phyloP scores from a whole-genome alignment of 2,113 vertebrate species.

The Tamias sibiricus region DNA sequence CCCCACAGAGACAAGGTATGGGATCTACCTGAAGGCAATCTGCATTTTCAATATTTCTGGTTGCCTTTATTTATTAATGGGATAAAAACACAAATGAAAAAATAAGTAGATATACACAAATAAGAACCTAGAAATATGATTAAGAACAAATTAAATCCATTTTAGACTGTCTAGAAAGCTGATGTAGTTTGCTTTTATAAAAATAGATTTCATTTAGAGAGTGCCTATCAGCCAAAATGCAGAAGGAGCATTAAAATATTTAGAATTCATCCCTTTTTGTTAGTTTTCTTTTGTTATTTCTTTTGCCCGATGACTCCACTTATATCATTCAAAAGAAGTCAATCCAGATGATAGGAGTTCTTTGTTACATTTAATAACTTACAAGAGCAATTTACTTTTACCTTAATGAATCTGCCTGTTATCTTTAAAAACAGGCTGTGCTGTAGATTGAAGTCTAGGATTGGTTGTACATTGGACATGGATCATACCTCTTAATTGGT shows the following conservation, averaged over 20 bases:
- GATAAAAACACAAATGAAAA: background rate
- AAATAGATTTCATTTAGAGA: slow-evolving; percentile 32
- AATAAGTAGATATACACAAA: background rate
- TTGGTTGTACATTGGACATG: background rate
- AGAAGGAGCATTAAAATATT: slow-evolving; percentile 12
- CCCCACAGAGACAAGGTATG: background rate
- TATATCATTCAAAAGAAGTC: slow-evolving; percentile 47
- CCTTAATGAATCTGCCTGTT: slow-evolving; percentile 19
- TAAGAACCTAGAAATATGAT: background rate
- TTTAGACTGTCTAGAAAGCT: background rate
- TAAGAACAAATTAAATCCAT: background rate
- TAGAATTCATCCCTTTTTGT: background rate
- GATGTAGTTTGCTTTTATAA: background rate
- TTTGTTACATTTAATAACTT: slow-evolving; percentile 64
- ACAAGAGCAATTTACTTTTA: slow-evolving; percentile 48
- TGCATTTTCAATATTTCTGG: background rate
- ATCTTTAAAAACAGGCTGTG: background rate
- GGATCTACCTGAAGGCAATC: background rate
- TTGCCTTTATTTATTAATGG: background rate
- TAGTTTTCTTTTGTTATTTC: slow-evolving; percentile 48
- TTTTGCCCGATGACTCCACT: slow-evolving; percentile 26
- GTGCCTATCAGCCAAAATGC: background rate
- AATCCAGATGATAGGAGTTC: slow-evolving; percentile 34
- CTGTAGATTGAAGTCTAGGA: background rate
- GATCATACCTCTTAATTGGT: background rate